Base-by-base conservation (phyloP, 2,888 invertebrate species). In the Protula sp. region DNA sequence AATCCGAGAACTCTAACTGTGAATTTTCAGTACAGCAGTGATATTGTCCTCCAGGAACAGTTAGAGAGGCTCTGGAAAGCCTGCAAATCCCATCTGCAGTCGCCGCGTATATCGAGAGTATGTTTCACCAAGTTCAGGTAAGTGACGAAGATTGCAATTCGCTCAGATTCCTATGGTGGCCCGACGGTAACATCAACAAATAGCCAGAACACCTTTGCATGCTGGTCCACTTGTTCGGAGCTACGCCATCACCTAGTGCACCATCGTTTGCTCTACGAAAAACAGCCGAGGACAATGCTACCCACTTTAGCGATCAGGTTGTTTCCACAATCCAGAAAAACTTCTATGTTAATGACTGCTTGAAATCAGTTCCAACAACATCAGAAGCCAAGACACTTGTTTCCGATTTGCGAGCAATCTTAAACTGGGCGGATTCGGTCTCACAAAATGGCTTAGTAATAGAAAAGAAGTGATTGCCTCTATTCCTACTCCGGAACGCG, bases 41-140 rank as follows among this genome's bases (percentile, higher is more conserved):
- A n/a, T n/a, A n/a, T n/a, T n/a, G n/a, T n/a, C n/a, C n/a, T n/a
- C n/a, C n/a, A n/a, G n/a, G n/a, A n/a, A n/a, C n/a, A n/a, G n/a
- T n/a, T n/a, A n/a, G n/a, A n/a, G n/a, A n/a, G n/a, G n/a, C n/a
- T n/a, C n/a, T n/a, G n/a, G n/a, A n/a, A n/a, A n/a, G n/a, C n/a
- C n/a, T n/a, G n/a, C n/a, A n/a, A n/a, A n/a, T n/a, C n/a, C n/a
- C n/a, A n/a, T n/a, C n/a, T n/a, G 56, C 56, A 14, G 26, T 56
- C 19, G 48, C 28, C 26, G 47, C 14, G 9, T 27, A 56, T 28
- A 56, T 56, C 9, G 48, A 47, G 28, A 27, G 5, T 5, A 56
- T 56, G 56, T 56, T 56, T 26, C 24, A 56, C 48, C 48, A 56
- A 50, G 56, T 56, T 4, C 5, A 24, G 27, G 56, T 56, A 5